Base-by-base conservation (phyloP, 2,797 vertebrate genomes). In the Helarctos malayanus region DNA sequence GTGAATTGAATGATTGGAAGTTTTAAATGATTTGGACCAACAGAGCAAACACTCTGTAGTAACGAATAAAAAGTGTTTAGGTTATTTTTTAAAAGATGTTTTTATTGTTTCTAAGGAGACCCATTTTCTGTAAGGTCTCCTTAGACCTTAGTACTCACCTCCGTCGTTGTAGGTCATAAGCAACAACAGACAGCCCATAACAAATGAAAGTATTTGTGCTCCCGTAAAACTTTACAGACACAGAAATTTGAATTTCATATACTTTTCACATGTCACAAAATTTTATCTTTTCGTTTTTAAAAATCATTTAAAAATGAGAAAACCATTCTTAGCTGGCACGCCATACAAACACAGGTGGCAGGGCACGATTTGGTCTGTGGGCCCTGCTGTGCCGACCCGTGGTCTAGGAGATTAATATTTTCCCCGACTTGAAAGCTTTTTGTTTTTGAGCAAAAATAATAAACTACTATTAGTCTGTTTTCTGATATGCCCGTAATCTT, bases 251-350 rank as follows among this genome's bases (percentile, higher is more conserved):
- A 89, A 71, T 88, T 87, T 63, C 54, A 47, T 61, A 56, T 61
- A 54, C 52, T 89, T 86, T 94, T 68, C 45, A 16, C 3, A 45
- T 91, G 45, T 76, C 63, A 82, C 54, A 56, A 49, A 82, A 41
- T 96, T 57, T 49, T 54, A 54, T 76, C 73, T 90, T 89, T 92
- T 81, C 6, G 23, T 91, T 75, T 25, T 56, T 45, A 68, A 78
- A 85, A 94, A 52, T 15, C 27, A 49, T 52, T 91, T 82, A 21
- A 63, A 94, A 87, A 80, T 73, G 23, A 47, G 57, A 92, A 96
- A 94, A 59, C 25, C 9, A 21, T 65, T 92, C 45, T 88, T 76
- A 86, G 7, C 68, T 80, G 45, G 16, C 19, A 63, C 89, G 57
- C 29, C 47, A 57, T 38, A 52, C 32, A 45, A 68, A 89, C 92